These are phyloP conservation scores for Platygyra sinensis DNA, from an alignment of 64 coral and sea anemone genomes.

Conservation along the genomic window DNA sequence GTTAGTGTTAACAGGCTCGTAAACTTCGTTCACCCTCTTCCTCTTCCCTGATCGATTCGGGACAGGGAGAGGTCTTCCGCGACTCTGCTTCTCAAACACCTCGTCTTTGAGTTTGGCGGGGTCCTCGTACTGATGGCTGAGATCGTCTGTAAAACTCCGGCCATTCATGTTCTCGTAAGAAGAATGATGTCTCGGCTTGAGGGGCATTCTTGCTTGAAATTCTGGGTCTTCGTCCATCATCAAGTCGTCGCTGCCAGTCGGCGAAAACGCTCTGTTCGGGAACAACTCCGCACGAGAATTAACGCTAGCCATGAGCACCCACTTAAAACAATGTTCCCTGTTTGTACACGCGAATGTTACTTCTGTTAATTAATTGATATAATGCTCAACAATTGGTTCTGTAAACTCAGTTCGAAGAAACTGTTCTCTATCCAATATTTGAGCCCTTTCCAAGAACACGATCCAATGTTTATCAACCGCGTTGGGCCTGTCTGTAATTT, in stretches of 20 bases:
- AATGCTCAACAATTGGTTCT: background rate
- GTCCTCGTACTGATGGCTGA: constrained; percentile 62
- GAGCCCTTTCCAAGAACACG: background rate
- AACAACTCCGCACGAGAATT: constrained; percentile 48
- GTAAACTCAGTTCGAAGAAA: background rate
- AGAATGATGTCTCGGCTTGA: constrained; percentile 33
- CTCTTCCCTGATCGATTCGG: constrained; percentile 23
- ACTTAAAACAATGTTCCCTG: background rate
- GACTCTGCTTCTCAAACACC: background rate
- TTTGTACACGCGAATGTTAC: background rate
- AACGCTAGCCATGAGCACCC: constrained; percentile 46
- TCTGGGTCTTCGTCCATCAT: constrained; percentile 42
- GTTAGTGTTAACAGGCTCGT: constrained; percentile 25
- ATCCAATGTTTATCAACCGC: background rate
- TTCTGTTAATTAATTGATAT: background rate
- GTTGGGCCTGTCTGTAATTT: background rate
- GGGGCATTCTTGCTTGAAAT: constrained; percentile 19
- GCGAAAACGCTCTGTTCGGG: constrained; percentile 52
- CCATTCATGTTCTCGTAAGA: constrained; percentile 76
- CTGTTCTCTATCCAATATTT: background rate
- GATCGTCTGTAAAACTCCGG: background rate
- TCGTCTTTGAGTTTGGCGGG: constrained; percentile 17
- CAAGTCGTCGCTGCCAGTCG: constrained; percentile 12
- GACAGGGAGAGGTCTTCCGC: background rate
- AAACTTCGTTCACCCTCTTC: constrained; percentile 58